Evolutionary conservation across 2,888 invertebrate genomes (phyloP), one percentile per base, ranked within the genome.

Genomic region (Azorinus chamasolen): DNA sequence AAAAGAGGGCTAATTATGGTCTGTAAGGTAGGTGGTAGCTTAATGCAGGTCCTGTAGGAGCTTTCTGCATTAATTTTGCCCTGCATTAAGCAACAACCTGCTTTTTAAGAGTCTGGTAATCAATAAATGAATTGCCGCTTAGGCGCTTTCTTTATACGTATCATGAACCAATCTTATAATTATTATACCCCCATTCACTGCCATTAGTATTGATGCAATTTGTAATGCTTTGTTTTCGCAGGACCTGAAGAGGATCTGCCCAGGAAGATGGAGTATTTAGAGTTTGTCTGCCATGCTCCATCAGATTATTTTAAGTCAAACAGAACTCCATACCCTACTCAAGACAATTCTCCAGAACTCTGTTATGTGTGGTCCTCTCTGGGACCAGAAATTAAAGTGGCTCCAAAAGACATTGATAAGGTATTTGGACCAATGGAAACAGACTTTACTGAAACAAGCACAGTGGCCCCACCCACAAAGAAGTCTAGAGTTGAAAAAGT

Each of bases 211-310:
- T n/a, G n/a, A n/a, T n/a, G n/a, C n/a, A n/a, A n/a, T n/a, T n/a
- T n/a, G n/a, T n/a, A n/a, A n/a, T n/a, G n/a, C n/a, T n/a, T 64
- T 8, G 8, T 1, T 18, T 54, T 12, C 3, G 20, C 91, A 96
- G 97, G 98, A 2, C 97, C 97, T 0, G 97, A 97, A 90, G 98
- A 98, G 93, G 97, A 98, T 83, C 94, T 97, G 1, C 96, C 97
- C 0, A 94, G 98, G 6, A 96, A 96, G 92, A 94, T 98, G 62
- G 96, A 96, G 37, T 96, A 95, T 84, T 96, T 98, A 96, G 96
- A 97, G 90, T 98, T 98, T 93, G 95, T 98, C 12, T 97, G 97
- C 96, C 97, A 97, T 89, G 97, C 97, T 0, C 98, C 98, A 0
- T 97, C 97, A 0, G 97, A 97, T 92, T 98, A 98, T 77, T 92